Conservation (phyloP, 2,113 vertebrate species). For the Varanus komodoensis region DNA sequence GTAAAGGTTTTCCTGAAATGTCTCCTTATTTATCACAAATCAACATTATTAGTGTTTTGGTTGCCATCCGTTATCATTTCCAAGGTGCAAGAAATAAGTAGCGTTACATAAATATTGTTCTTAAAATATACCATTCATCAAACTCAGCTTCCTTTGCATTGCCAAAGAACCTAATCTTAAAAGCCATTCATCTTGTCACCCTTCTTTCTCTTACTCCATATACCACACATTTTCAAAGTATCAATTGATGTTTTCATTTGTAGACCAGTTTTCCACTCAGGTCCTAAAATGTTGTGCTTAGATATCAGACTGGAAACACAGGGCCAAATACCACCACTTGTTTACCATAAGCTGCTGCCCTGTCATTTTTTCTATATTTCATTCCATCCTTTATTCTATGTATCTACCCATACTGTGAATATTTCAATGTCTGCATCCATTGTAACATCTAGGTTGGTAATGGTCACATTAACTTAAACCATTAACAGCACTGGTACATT, state of each 20-base stretch:
- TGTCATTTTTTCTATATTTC: too few relatives aligned
- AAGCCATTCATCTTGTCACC: neutral
- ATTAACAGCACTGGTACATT: neutral
- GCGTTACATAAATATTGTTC: neutral
- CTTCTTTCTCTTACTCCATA: neutral
- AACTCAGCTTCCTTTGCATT: neutral
- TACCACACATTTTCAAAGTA: neutral
- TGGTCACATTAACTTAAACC: too few relatives aligned
- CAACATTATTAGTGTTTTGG: neutral
- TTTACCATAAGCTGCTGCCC: neutral
- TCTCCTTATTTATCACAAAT: neutral
- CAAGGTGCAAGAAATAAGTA: neutral
- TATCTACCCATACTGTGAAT: neutral
- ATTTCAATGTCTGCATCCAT: neutral
- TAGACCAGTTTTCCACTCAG: neutral
- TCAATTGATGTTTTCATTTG: neutral
- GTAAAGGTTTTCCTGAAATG: neutral
- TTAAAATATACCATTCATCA: neutral
- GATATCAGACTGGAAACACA: neutral
- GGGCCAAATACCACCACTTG: neutral
- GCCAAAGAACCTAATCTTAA: neutral
- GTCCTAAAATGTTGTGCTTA: neutral
- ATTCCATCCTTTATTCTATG: neutral
- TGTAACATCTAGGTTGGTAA: neutral
- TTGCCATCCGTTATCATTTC: neutral